A percentile compares a stretch with the other conserved stretches of the same genome.
phyloP scores from a whole-genome alignment of 2,797 vertebrate species.

The Columba guinea region DNA sequence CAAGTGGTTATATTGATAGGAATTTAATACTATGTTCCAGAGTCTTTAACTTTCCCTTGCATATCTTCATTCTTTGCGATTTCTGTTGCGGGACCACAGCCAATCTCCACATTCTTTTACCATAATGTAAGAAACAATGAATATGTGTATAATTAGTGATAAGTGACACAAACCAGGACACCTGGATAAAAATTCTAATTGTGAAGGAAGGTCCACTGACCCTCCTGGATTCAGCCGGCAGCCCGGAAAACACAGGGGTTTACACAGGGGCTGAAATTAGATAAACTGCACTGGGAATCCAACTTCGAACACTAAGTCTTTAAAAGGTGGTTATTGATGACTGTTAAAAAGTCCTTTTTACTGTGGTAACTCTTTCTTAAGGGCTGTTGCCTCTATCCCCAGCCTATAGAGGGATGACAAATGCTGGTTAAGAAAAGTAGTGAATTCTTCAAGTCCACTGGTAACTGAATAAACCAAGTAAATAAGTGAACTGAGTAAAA shows the following conservation, averaged over 20 bases:
- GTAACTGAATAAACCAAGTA: not conserved
- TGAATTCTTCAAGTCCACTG: not conserved
- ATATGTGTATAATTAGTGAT: not conserved
- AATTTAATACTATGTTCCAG: not conserved
- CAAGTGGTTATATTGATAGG: constrained; percentile 6
- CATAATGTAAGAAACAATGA: not conserved
- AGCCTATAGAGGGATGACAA: not conserved
- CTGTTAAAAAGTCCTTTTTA: not conserved
- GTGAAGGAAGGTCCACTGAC: not conserved
- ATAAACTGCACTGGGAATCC: not conserved
- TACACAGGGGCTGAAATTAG: not conserved
- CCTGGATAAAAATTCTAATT: not conserved
- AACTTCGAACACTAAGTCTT: not conserved
- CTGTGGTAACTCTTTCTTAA: not conserved
- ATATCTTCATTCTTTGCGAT: not conserved
- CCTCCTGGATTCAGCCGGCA: not conserved
- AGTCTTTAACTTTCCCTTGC: constrained; percentile 18
- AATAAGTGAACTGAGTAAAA: not conserved
- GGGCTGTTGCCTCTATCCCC: not conserved
- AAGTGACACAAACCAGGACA: not conserved
- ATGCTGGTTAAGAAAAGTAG: not conserved
- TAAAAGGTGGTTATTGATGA: not conserved
- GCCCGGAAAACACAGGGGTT: not conserved
- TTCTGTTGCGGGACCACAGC: not conserved
- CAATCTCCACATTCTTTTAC: not conserved